These are phyloP conservation scores for Butorides virescens DNA, from an alignment of 2,113 vertebrate genomes.

Conservation along the genomic window DNA sequence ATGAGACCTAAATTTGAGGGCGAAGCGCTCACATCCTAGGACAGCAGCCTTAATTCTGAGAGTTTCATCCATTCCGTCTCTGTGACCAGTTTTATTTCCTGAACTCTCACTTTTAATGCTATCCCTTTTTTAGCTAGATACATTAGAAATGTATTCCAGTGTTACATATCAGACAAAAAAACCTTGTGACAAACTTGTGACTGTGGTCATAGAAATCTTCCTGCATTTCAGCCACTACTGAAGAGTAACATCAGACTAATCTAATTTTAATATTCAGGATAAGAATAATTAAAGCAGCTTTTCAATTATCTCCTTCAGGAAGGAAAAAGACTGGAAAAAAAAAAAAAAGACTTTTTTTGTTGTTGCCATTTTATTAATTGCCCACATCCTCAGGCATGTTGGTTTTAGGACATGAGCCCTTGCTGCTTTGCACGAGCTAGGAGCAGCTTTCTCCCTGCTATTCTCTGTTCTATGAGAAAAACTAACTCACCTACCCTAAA, in stretches of 20 bases:
- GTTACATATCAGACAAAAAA: background rate
- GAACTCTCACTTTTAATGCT: background rate
- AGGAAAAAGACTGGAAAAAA: background rate
- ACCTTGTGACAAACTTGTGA: background rate
- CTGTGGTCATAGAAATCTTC: background rate
- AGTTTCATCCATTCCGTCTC: background rate
- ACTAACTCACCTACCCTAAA: background rate
- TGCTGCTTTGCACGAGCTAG: background rate
- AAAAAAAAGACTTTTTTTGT: background rate
- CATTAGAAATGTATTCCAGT: background rate
- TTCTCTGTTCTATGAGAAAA: background rate
- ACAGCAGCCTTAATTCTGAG: background rate
- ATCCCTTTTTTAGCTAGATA: background rate
- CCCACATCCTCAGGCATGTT: background rate
- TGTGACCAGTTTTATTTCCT: background rate
- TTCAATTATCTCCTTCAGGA: background rate
- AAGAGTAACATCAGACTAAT: background rate
- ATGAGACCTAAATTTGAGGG: background rate
- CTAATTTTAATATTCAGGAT: background rate
- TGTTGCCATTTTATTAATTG: background rate
- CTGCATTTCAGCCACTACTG: background rate
- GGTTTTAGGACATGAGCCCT: background rate
- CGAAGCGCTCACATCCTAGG: background rate
- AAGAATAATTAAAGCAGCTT: background rate
- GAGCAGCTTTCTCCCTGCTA: background rate